A percentile compares a stretch with the other conserved stretches of the same genome.
phyloP scores from a whole-genome alignment of 1,140 invertebrate species.

The Pogonomyrmex barbatus region DNA sequence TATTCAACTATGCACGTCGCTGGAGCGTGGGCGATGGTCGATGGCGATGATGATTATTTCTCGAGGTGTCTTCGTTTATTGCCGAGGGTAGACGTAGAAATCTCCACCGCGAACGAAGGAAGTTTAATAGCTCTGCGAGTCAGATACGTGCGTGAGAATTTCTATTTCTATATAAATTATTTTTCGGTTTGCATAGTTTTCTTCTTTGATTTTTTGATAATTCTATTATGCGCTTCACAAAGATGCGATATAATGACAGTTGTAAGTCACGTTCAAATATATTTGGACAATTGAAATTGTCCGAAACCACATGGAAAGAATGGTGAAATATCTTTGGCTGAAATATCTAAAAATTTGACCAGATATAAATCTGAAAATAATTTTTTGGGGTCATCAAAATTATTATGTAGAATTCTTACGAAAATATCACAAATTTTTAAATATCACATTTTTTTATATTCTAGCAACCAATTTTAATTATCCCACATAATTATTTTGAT shows the following conservation, averaged over 20 bases:
- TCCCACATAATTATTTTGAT: too few relatives aligned
- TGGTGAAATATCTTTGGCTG: too few relatives aligned
- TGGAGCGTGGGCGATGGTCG: slow-evolving; percentile 51
- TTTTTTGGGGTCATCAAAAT: too few relatives aligned
- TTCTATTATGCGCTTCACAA: background rate
- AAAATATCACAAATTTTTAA: too few relatives aligned
- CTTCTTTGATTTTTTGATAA: background rate
- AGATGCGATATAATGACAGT: background rate
- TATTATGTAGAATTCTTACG: too few relatives aligned
- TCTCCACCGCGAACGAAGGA: slow-evolving; percentile 2
- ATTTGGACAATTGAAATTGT: background rate
- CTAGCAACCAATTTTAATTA: too few relatives aligned
- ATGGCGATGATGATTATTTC: slow-evolving; percentile 51
- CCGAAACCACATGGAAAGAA: background rate
- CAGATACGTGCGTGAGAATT: slow-evolving; percentile 18
- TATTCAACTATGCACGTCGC: slow-evolving; percentile 39
- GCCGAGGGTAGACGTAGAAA: background rate
- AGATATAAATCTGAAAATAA: too few relatives aligned
- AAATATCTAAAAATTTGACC: too few relatives aligned
- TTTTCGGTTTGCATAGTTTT: background rate
- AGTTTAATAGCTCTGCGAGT: background rate
- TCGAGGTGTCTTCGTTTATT: slow-evolving; percentile 26
- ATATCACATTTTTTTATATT: too few relatives aligned
- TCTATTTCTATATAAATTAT: slow-evolving; percentile 14
- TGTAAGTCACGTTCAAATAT: background rate